Evolutionary conservation across 2,888 invertebrate species (phyloP), one percentile per base, ranked within the genome.

Genomic region (Dicyrtoma fusca): DNA sequence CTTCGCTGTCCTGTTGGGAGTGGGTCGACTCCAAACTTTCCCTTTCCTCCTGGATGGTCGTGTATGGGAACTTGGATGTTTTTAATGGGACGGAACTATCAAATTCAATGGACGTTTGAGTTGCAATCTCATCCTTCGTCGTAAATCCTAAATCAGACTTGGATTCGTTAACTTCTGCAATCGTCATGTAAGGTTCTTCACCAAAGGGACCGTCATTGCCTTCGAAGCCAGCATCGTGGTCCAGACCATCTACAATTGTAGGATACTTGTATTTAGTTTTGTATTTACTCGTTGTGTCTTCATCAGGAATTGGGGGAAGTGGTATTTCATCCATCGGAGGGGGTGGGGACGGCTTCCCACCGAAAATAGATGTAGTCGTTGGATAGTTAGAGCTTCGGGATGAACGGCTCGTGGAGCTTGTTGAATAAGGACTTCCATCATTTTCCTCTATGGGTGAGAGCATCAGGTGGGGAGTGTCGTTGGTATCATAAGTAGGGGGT

Each of bases 371-470:
- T 0, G 73, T 73, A 2, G 80, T 78, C 14, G 78, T 80, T 21
- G 80, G 79, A 64, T 79, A 78, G 25, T 72, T 75, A n/a, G 74
- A 72, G 23, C 72, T 75, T 13, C 72, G 74, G 6, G 72, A 65
- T 11, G 78, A 76, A 1, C 77, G 72, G 23, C 70, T 63, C 0
- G 79, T 77, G 11, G 6, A 91, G 89, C 84, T 81, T 69, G 5
- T 84, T 81, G 11, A 83, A 81, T 57, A 90, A 0, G 90, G 90
- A 47, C 88, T 88, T 75, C 91, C 89, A 81, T 93, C 94, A 78
- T 91, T 85, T 84, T 94, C 94, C 83, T 92, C 92, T 75, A 94
- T 94, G 0, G 93, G 92, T 1, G 92, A 92, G 17, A 94, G 85
- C 51, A 91, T 88, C 34, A 92, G 91, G 81, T 92, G 90, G 1